A percentile compares a stretch with the other conserved stretches of the same genome.
Conservation (phyloP, 1,140 invertebrate species). For the Gerris buenoi region DNA sequence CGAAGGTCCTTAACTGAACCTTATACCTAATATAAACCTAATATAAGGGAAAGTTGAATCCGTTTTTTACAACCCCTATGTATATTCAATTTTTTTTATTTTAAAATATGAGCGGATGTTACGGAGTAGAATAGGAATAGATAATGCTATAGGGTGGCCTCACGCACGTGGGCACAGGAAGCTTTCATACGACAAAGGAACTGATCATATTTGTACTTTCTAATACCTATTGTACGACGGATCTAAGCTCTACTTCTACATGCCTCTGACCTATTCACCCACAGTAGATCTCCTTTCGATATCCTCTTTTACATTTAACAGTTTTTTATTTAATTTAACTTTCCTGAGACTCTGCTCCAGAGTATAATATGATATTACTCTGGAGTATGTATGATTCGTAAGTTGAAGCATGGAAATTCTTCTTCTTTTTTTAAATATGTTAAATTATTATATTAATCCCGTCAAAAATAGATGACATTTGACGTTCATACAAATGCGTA, state of each 20-base stretch:
- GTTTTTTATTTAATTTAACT: neutral
- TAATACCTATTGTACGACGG: neutral
- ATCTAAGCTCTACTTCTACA: too few relatives aligned
- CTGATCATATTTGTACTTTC: neutral
- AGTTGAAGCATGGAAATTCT: too few relatives aligned
- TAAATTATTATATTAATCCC: too few relatives aligned
- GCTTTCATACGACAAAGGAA: neutral
- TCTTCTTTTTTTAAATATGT: too few relatives aligned
- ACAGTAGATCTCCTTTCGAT: neutral
- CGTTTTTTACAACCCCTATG: neutral
- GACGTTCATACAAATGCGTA: too few relatives aligned
- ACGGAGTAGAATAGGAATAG: too few relatives aligned
- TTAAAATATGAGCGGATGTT: neutral
- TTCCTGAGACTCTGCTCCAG: too few relatives aligned
- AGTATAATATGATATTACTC: too few relatives aligned
- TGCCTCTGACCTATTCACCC: neutral
- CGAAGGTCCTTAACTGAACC: too few relatives aligned
- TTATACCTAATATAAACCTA: too few relatives aligned
- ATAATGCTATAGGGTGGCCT: neutral
- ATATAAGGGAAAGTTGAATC: neutral
- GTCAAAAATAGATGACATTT: too few relatives aligned
- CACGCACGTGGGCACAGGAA: neutral
- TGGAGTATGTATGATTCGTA: too few relatives aligned
- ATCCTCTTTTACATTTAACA: neutral
- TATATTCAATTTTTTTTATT: neutral